Evolutionary conservation across 2,888 invertebrate species (phyloP).

Genomic region (Amphiduros pacificus): DNA sequence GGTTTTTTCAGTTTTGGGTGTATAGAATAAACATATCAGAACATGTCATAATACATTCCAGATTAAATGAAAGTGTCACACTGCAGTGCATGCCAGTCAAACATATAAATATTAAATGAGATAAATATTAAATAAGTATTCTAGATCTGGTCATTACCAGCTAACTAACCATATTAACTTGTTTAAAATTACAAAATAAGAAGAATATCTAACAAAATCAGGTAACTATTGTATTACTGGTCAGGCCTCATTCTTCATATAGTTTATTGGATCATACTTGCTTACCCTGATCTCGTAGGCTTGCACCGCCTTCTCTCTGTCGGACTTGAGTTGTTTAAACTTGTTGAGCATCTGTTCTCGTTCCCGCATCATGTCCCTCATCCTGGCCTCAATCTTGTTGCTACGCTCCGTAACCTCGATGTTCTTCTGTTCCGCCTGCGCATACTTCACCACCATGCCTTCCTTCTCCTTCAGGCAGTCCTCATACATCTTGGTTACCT

Average conservation of each 20-base stretch:
- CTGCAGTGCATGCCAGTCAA: no score
- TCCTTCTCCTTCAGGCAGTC: constrained; percentile 54
- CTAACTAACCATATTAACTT: background rate
- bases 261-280: no score
- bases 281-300: constrained; percentile 48
- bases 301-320: constrained; percentile 41
- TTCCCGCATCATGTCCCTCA: constrained; percentile 49
- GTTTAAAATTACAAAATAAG: background rate
- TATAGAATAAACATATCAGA: no score
- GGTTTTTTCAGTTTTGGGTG: no score
- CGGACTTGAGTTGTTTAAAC: constrained; percentile 45
- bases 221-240: no score
- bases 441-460: constrained; percentile 57
- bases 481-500: constrained; percentile 50
- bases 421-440: constrained; percentile 56
- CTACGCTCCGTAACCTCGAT: constrained; percentile 44
- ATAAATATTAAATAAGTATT: background rate
- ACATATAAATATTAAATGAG: no score
- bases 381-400: constrained; percentile 43
- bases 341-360: constrained; percentile 41
- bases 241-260: no score
- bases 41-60: no score
- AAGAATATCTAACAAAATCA: no score
- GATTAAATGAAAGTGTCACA: no score
- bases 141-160: background rate